Base-by-base conservation (phyloP, 2,888 invertebrate species). In the Pachycephus smyrnensis region DNA sequence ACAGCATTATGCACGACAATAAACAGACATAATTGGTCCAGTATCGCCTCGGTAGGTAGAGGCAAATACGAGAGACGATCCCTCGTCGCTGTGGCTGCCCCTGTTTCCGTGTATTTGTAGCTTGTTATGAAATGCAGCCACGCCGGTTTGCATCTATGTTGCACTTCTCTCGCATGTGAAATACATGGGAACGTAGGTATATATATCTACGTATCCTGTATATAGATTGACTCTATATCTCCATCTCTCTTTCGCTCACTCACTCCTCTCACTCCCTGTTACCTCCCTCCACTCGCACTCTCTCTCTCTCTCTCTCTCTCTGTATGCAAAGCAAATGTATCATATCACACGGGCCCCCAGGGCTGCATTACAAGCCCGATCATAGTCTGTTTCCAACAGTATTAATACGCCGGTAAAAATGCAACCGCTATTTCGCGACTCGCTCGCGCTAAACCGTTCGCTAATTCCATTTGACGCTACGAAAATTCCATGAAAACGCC, bases 291-390 rank as follows among this genome's bases (percentile, higher is more conserved):
- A 32, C 37, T 73, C 76, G 80, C 84, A 80, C 80, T 71, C 75
- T 73, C 78, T 75, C 73, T 33, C 76, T 55, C 74, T 73, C 76
- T 77, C 81, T 79, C 79, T 69, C 77, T 75, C 80, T 76, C 73
- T 85, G 82, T 86, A 88, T 86, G 88, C 89, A 87, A 88, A 87
- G 87, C 89, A 88, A 90, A 90, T 90, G 89, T 89, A 90, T 90
- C 89, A 88, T 89, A 88, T 89, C 88, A 83, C 88, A 88, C 86
- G 82, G 85, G 86, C 89, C 90, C 90, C 90, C 76, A 89, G 90
- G 90, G 90, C 80, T 89, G 89, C 89, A 90, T 90, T 90, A 89
- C 88, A 87, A 86, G 85, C 87, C 88, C 89, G 89, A 89, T 90
- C 89, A 88, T 89, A 87, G 87, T 87, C 87, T 83, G 87, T 88